phyloP scores from a whole-genome alignment of 2,888 invertebrate species.

The Athalia cordata region DNA sequence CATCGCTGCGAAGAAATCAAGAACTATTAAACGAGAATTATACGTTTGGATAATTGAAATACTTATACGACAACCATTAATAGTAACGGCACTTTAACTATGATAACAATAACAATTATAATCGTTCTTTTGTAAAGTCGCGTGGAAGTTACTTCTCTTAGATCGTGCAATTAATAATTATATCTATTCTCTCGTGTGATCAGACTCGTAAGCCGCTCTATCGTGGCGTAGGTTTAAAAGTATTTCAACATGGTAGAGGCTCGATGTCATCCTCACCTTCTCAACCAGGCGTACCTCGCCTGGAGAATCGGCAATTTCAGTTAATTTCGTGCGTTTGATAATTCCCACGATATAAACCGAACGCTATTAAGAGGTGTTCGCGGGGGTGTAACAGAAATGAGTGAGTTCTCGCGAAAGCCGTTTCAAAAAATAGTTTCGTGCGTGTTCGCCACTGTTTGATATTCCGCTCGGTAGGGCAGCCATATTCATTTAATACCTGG shows the following conservation, averaged over 20 bases:
- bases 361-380: too few relatives aligned
- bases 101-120: constrained; percentile 9
- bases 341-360: too few relatives aligned
- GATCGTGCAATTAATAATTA: constrained; percentile 1
- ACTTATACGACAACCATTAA: constrained; percentile 59
- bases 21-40: constrained; percentile 47
- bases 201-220: background rate
- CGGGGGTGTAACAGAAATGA: background rate
- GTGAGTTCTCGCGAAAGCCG: background rate
- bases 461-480: background rate
- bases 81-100: constrained; percentile 44
- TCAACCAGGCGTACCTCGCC: too few relatives aligned
- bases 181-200: background rate
- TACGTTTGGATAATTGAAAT: constrained; percentile 67
- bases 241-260: background rate
- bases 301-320: too few relatives aligned
- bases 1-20: background rate
- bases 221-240: background rate
- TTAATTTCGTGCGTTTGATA: too few relatives aligned
- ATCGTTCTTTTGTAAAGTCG: constrained; percentile 31
- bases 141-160: background rate
- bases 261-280: background rate
- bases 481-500: constrained; percentile 43
- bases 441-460: constrained; percentile 37
- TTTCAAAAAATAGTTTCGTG: constrained; percentile 1